Evolutionary conservation across 2,888 invertebrate species (phyloP).

Genomic region (Steinernema hermaphroditum): DNA sequence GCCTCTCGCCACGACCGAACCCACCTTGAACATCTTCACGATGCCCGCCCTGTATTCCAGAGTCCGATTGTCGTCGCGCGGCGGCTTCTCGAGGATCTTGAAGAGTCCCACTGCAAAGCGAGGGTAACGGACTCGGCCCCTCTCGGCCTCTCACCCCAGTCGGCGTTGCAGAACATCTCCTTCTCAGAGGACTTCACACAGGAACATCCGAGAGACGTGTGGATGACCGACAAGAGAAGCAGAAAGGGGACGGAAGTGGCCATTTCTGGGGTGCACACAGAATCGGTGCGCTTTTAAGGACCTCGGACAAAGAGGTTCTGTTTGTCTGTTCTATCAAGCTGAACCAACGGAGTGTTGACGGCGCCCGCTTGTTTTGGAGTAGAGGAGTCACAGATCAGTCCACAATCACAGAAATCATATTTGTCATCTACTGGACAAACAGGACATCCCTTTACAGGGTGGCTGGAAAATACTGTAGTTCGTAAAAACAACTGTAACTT

Average conservation of each 20-base stretch:
- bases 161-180: slow-evolving; percentile 1
- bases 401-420: no score
- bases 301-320: no score
- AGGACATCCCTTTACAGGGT: no score
- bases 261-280: no score
- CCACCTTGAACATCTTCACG: not conserved
- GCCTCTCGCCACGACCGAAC: not conserved
- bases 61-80: not conserved
- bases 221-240: not conserved
- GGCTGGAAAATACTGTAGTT: no score
- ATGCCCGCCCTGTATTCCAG: not conserved
- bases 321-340: no score
- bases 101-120: not conserved
- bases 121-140: not conserved
- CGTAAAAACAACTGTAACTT: no score
- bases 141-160: not conserved
- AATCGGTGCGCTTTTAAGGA: no score
- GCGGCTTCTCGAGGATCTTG: not conserved
- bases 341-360: no score
- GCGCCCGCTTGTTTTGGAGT: no score
- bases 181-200: not conserved
- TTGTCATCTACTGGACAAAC: no score
- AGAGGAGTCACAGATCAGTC: no score
- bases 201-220: not conserved
- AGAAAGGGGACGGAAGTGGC: not conserved